Evolutionary conservation across 2,797 vertebrate species (phyloP), one percentile per base, ranked within the genome.

Genomic region (Babyrousa celebensis): DNA sequence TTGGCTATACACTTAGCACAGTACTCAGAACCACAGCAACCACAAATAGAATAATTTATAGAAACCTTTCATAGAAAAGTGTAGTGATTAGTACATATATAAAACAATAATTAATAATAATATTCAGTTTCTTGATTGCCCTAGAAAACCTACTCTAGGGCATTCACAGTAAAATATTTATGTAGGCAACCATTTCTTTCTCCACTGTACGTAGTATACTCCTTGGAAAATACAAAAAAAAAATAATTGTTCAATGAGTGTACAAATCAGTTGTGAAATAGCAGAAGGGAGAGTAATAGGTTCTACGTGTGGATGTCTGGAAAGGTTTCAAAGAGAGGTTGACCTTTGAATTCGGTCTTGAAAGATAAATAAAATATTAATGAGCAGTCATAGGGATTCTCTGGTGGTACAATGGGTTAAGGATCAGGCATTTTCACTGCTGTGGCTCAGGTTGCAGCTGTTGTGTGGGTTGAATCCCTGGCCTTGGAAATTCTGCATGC

Each of bases 341-440:
- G 71, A 80, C 23, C 79, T 84, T 68, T 85, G 75, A 86, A 36
- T 80, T 91, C 23, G 25, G 2, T 94, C 56, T 89, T 94, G 6
- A 89, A 92, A 84, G 54, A 74, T 63, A 96, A 63, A 89, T 85
- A 60, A 94, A 94, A 88, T 93, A 89, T 93, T 95, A 84, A 85
- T 2, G 92, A 84, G 32, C 23, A 91, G 5, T 94, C 52, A 91
- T 72, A 77, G 6, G 43, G 43, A 48, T 48, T 48, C 43, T 10
- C 43, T 48, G 43, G 43, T 48, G 43, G 43, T 48, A 48, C 43
- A 48, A 10, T 10, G 9, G 43, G 43, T 48, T 48, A 48, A 10
- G 43, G 43, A 48, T 48, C 43, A 48, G 43, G 43, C 6, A 48
- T 48, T 48, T 48, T 48, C 43, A 48, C 43, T 48, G 43, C 43